Percentiles rank a stretch among this genome's conserved stretches.
Conservation (phyloP, 2,113 vertebrate genomes). For the Poeciliopsis turrubarensis region DNA sequence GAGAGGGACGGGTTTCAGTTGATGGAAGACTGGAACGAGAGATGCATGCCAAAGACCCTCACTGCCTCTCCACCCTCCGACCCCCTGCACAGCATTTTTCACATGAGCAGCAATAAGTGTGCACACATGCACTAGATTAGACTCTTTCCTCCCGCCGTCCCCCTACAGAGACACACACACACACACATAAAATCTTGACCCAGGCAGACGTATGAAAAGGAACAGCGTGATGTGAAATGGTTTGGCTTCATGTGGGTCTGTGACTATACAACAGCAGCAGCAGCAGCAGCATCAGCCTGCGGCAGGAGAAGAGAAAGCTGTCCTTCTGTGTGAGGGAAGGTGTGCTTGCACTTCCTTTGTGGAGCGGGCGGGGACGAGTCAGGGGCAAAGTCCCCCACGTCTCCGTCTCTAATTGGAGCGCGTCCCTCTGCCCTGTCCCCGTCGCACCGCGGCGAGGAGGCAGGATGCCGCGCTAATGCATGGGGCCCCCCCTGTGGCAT, state of each 20-base stretch:
- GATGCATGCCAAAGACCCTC: constrained; percentile 64
- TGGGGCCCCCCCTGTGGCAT: constrained; percentile 49
- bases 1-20: constrained; percentile 58
- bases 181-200: constrained; percentile 29
- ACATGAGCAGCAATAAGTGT: constrained; percentile 28
- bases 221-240: constrained; percentile 57
- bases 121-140: constrained; percentile 17
- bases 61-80: background rate
- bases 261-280: constrained; percentile 8
- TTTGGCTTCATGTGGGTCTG: constrained; percentile 57
- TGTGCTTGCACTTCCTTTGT: constrained; percentile 49
- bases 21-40: constrained; percentile 52
- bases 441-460: constrained; percentile 50
- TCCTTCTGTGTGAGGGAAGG: constrained; percentile 42
- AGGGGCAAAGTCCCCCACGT: constrained; percentile 68
- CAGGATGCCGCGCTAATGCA: constrained; percentile 68
- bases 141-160: constrained; percentile 22
- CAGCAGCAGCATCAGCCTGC: constrained; percentile 36
- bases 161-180: background rate
- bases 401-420: constrained; percentile 69
- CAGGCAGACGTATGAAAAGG: constrained; percentile 40
- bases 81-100: constrained; percentile 23
- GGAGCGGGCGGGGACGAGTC: constrained; percentile 63
- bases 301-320: constrained; percentile 41
- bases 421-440: constrained; percentile 61